Base-by-base conservation (phyloP, 2,797 vertebrate species). In the Prunella strophiata region DNA sequence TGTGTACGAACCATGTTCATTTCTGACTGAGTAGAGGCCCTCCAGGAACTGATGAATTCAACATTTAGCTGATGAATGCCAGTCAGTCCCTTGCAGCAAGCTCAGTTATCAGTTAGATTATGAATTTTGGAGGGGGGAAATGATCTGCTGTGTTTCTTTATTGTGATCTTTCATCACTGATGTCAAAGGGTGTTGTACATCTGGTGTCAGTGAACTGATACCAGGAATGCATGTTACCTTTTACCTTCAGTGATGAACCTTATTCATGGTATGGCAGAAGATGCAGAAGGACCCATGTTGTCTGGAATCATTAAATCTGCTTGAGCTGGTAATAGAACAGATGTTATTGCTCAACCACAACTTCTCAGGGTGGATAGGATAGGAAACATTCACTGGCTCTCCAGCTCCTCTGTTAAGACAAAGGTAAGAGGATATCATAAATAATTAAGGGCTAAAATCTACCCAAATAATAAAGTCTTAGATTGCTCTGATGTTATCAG, bases 1-100 rank as follows among this genome's bases (percentile, higher is more conserved):
- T 40, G 32, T 91, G 86, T 87, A 74, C n/a, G 84, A 95, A 59
- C 83, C 47, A 61, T 51, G 59, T 87, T 95, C 61, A 40, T 87
- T 95, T 94, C 75, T 93, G 84, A 85, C 52, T 85, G 77, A 95
- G 68, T 42, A 78, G n/a, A 91, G 19, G 22, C 86, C 79, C 70
- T 93, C 59, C 43, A 89, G 79, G 70, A 92, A 42, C 55, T 70
- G 83, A 76, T 19, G 57, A 83, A 81, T 93, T 81, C 2, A 1
- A 88, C 65, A 72, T 73, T 88, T 66, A 93, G 79, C 55, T 82
- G 79, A 75, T 59, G 54, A 93, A 76, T 75, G 45, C 29, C 66
- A 66, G 55, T n/a, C 57, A 80, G 52, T 32, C 22, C 47, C 93
- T 94, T 71, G 59, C 32, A 92, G 68, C 32, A 66, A 88, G 22